A percentile compares a stretch with the other conserved stretches of the same genome.
These are phyloP conservation scores for Eupithecia subumbrata DNA, from an alignment of 2,888 invertebrate species.

Conservation along the genomic window DNA sequence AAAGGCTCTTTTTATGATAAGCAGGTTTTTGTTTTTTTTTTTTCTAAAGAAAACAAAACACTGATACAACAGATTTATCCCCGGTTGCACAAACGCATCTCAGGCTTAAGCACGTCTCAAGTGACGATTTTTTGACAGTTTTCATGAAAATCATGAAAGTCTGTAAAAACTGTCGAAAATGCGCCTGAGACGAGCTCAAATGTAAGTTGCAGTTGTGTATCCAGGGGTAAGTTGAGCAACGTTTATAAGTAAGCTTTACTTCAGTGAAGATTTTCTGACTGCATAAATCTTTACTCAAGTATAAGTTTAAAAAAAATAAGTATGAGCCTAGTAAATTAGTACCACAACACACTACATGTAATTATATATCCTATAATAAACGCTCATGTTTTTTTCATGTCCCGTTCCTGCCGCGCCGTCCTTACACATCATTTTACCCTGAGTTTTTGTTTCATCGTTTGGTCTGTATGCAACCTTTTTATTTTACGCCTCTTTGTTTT, in stretches of 20 bases:
- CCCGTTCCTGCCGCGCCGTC: constrained; percentile 63
- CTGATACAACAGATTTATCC: background rate
- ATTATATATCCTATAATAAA: constrained; percentile 64
- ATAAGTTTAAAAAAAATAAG: no score
- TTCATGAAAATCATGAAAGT: no score
- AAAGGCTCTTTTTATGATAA: background rate
- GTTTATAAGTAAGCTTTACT: constrained; percentile 2
- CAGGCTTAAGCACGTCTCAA: no score
- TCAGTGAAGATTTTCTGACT: background rate
- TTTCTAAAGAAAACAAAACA: background rate
- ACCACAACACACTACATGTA: constrained; percentile 38
- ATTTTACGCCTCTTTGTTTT: constrained; percentile 40
- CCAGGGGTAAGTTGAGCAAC: background rate
- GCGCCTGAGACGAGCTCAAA: no score
- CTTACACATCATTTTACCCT: constrained; percentile 60
- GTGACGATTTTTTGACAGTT: no score
- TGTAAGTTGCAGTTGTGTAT: no score
- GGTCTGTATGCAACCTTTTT: constrained; percentile 73
- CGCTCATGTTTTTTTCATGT: constrained; percentile 76
- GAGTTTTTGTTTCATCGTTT: constrained; percentile 70
- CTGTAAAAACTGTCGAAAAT: no score
- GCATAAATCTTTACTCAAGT: background rate
- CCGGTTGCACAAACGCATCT: no score
- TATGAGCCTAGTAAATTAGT: constrained; percentile 18
- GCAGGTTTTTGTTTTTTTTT: background rate